Percentiles rank a stretch among this genome's conserved stretches.
Conservation (phyloP, 2,113 vertebrate species). For the Electrona antarctica region DNA sequence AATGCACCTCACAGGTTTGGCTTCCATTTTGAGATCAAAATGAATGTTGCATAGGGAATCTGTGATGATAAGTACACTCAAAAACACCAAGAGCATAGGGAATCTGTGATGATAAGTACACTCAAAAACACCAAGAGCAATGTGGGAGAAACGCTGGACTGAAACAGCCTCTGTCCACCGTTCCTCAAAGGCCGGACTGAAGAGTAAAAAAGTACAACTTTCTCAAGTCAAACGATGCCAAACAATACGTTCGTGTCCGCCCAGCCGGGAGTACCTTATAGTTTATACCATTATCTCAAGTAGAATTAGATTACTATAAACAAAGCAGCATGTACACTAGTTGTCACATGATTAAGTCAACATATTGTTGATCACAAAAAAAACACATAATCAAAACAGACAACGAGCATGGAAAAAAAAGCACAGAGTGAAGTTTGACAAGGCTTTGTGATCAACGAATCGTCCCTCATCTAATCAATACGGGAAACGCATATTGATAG, state of each 20-base stretch:
- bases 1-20: conserved; percentile 68
- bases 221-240: conserved; percentile 36
- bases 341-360: conserved; percentile 50
- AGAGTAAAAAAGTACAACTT: background rate
- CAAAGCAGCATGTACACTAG: conserved; percentile 74
- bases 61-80: conserved; percentile 45
- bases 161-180: conserved; percentile 7
- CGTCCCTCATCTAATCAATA: conserved; percentile 22
- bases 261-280: conserved; percentile 29
- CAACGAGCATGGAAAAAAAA: conserved; percentile 24
- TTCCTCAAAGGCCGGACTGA: conserved; percentile 1
- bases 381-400: conserved; percentile 41
- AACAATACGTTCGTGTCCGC: conserved; percentile 39
- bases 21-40: conserved; percentile 79
- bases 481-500: conserved; percentile 17
- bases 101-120: conserved; percentile 61
- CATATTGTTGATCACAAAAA: conserved; percentile 44
- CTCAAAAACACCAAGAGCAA: conserved; percentile 49
- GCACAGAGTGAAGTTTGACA: conserved; percentile 57
- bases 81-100: conserved; percentile 91
- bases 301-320: conserved; percentile 54
- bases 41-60: conserved; percentile 90
- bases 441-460: conserved; percentile 64
- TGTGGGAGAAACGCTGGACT: conserved; percentile 26
- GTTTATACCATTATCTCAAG: conserved; percentile 27